These are phyloP conservation scores for Scylla paramamosain DNA, from an alignment of 1,140 invertebrate species.

Conservation along the genomic window DNA sequence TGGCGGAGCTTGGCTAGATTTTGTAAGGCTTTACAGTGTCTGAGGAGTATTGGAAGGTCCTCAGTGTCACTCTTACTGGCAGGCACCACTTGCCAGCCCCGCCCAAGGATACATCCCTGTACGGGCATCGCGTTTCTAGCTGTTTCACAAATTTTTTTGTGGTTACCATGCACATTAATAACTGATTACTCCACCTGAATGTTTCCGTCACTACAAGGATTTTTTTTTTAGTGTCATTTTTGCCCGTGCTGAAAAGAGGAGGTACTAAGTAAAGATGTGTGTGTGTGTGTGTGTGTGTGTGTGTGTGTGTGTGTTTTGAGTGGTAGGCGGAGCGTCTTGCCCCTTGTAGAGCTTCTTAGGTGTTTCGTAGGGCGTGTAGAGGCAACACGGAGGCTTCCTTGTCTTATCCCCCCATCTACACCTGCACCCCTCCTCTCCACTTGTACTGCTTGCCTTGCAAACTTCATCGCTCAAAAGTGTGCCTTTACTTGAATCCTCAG, in stretches of 20 bases:
- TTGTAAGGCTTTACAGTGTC: neutral
- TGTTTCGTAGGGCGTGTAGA: neutral
- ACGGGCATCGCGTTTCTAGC: too few species aligned
- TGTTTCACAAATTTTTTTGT: too few species aligned
- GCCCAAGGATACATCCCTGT: too few species aligned
- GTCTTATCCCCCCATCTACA: neutral
- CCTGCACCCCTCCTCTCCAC: neutral
- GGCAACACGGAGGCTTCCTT: neutral
- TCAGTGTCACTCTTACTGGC: neutral
- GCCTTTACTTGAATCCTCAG: neutral
- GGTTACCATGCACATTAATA: too few species aligned
- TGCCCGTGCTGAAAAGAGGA: too few species aligned
- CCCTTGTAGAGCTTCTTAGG: neutral
- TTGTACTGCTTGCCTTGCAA: neutral
- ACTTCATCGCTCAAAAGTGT: neutral
- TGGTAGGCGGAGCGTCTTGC: neutral
- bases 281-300: slow-evolving; percentile 26
- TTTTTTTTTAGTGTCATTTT: too few species aligned
- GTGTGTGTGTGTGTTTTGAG: neutral
- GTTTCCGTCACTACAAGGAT: too few species aligned
- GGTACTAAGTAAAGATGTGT: neutral
- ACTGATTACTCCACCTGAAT: too few species aligned
- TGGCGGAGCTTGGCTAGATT: neutral
- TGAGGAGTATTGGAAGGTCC: neutral
- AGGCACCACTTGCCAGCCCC: too few species aligned